These are phyloP conservation scores for Patella ulyssiponensis DNA, from an alignment of 2,888 invertebrate species.

Conservation along the genomic window DNA sequence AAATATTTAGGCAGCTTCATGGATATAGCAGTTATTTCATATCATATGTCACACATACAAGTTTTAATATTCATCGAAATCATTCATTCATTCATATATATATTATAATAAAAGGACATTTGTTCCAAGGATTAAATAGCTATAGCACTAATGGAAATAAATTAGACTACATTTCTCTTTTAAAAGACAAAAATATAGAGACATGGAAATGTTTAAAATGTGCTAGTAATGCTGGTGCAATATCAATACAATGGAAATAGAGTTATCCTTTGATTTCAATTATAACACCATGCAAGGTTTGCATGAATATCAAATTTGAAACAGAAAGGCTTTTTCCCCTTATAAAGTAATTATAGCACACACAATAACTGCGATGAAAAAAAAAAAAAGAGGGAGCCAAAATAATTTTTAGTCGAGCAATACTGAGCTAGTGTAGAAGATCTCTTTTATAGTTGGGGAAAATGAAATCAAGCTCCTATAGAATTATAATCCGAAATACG, in stretches of 20 bases:
- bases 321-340: too few relatives aligned
- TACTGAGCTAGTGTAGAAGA: too few relatives aligned
- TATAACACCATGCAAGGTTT: too few relatives aligned
- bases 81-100: conserved; percentile 12
- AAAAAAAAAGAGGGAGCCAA: too few relatives aligned
- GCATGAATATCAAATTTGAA: too few relatives aligned
- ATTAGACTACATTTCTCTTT: neutral
- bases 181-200: neutral
- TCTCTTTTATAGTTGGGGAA: too few relatives aligned
- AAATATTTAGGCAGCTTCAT: neutral
- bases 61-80: neutral
- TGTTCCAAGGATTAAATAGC: conserved; percentile 1
- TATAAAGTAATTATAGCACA: too few relatives aligned
- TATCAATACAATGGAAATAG: conserved; percentile 9
- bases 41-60: neutral
- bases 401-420: too few relatives aligned
- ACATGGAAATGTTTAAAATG: conserved; percentile 5
- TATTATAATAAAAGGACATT: neutral
- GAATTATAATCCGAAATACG: neutral
- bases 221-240: conserved; percentile 12
- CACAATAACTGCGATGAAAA: too few relatives aligned
- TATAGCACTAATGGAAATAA: neutral
- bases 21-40: conserved; percentile 12
- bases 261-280: neutral
- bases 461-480: too few relatives aligned